Evolutionary conservation across 2,113 vertebrate genomes (phyloP).

Genomic region (Brienomyrus longianalis): DNA sequence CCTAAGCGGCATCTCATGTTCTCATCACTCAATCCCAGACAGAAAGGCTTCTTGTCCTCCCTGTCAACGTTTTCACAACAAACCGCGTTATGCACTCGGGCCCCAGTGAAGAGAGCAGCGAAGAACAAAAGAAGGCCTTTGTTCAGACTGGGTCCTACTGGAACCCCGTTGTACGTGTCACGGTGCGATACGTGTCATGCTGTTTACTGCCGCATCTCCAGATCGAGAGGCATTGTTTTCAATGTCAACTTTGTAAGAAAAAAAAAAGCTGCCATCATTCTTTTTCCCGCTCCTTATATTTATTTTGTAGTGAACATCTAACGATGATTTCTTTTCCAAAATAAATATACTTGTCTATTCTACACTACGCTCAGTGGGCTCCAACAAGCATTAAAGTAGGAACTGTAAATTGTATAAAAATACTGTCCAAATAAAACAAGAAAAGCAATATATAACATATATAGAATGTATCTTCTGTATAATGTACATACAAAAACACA

Average conservation of each 20-base stretch:
- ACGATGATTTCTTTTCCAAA: neutral
- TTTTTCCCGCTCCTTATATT: neutral
- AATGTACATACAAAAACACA: neutral
- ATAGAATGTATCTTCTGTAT: neutral
- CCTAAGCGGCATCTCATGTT: neutral
- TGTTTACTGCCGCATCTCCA: neutral
- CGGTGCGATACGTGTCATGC: neutral
- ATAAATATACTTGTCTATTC: neutral
- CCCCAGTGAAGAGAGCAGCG: neutral
- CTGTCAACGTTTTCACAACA: neutral
- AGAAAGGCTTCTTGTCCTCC: neutral
- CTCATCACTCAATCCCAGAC: neutral
- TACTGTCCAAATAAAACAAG: neutral
- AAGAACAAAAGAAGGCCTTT: neutral
- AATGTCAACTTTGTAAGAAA: neutral
- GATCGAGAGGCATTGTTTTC: neutral
- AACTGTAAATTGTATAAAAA: too few relatives aligned
- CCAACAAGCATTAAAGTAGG: too few relatives aligned
- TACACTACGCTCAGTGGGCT: neutral
- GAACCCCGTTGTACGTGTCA: neutral
- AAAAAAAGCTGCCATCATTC: neutral
- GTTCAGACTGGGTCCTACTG: neutral
- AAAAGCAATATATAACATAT: neutral
- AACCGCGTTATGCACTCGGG: neutral
- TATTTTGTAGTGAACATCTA: neutral